Conservation (phyloP, 2,113 vertebrate species). For the Balaeniceps rex region DNA sequence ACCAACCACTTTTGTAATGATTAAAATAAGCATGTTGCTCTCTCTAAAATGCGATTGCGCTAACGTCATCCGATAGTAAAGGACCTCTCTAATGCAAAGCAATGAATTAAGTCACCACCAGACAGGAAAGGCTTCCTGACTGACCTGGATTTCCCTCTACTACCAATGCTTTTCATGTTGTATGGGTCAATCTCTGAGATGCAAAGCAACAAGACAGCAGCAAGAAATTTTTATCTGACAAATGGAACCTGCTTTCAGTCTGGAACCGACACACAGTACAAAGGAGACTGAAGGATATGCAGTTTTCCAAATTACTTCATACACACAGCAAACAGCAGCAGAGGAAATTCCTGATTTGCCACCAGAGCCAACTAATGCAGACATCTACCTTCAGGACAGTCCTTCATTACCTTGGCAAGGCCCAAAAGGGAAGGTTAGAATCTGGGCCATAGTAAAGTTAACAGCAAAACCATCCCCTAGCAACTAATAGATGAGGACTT, state of each 20-base stretch:
- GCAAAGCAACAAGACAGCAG: neutral
- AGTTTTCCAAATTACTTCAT: neutral
- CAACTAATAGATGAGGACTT: neutral
- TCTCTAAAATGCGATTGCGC: neutral
- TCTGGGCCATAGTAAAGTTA: neutral
- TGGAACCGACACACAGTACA: neutral
- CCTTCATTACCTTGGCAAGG: neutral
- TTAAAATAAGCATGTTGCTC: neutral
- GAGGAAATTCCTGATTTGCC: neutral
- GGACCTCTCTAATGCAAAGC: neutral
- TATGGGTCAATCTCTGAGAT: neutral
- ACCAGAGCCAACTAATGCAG: neutral
- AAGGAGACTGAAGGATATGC: neutral
- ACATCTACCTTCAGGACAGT: neutral
- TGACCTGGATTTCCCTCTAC: neutral
- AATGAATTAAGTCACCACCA: neutral
- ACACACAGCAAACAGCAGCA: neutral
- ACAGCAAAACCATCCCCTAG: neutral
- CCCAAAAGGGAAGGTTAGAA: neutral
- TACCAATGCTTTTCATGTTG: neutral
- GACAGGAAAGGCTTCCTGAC: neutral
- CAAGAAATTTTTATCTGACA: neutral
- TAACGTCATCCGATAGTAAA: neutral
- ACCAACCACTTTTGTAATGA: neutral
- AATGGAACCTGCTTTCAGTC: neutral